Evolutionary conservation across 2,797 vertebrate genomes (phyloP).

Genomic region (Rhabdophis nuchalis): DNA sequence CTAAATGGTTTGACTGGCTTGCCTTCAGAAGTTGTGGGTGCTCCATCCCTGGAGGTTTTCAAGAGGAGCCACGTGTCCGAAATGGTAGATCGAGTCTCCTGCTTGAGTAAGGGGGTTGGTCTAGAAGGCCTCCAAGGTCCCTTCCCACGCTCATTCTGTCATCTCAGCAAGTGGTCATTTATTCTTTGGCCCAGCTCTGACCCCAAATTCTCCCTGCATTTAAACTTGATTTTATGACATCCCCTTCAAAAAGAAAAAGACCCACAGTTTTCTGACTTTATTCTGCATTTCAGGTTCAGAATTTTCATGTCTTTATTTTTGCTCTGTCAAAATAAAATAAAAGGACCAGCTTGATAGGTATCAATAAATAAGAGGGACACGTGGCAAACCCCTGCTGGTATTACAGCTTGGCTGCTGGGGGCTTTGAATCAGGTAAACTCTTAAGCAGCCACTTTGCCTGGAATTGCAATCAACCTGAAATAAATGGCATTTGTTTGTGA

Average conservation of each 20-base stretch:
- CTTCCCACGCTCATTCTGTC: not conserved
- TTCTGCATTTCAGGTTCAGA: not conserved
- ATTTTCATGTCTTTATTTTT: not conserved
- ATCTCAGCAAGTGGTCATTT: not conserved
- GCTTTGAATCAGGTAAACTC: not conserved
- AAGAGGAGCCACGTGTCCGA: not conserved
- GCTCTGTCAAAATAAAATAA: not conserved
- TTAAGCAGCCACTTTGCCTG: not conserved
- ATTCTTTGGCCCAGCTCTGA: not conserved
- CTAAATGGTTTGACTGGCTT: no score
- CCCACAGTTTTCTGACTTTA: not conserved
- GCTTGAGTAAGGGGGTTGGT: not conserved
- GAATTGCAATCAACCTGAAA: not conserved
- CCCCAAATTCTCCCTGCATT: not conserved
- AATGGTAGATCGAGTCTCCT: not conserved
- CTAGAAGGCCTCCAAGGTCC: not conserved
- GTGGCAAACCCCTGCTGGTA: not conserved
- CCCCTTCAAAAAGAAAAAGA: not conserved
- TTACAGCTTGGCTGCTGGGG: not conserved
- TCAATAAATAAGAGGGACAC: no score
- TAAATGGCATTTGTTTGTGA: not conserved
- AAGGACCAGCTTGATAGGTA: not conserved
- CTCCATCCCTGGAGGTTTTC: not conserved
- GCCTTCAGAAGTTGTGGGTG: not conserved
- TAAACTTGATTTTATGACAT: not conserved